phyloP scores from a whole-genome alignment of 2,888 invertebrate genomes.

The Idaea dimidiata region DNA sequence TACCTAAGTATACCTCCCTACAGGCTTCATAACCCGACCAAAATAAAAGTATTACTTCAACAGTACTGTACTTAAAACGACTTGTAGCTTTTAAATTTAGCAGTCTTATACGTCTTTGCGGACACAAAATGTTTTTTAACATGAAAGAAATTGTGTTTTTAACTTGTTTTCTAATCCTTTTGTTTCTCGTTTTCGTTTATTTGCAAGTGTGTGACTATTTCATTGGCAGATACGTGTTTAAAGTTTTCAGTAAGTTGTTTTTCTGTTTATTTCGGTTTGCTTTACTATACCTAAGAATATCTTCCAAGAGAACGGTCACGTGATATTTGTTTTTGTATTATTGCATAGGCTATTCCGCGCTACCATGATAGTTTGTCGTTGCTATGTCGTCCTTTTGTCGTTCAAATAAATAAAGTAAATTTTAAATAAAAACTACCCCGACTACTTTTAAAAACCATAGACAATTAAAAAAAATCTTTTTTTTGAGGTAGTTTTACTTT shows the following conservation, averaged over 20 bases:
- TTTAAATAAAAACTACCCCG: no score
- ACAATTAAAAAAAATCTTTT: no score
- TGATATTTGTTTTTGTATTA: neutral
- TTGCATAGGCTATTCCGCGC: neutral
- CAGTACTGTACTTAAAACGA: neutral
- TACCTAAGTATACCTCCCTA: neutral
- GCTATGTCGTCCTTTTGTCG: no score
- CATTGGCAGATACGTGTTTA: conserved; percentile 53
- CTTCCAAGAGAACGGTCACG: neutral
- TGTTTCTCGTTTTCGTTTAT: conserved; percentile 55
- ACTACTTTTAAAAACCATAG: no score
- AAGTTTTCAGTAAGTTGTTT: conserved; percentile 67
- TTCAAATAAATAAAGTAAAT: no score
- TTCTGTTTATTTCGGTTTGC: neutral
- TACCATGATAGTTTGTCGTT: no score
- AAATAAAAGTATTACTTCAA: neutral
- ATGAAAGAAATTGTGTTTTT: conserved; percentile 54
- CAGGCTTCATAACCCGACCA: neutral
- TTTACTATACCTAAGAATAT: neutral
- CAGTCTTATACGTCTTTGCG: conserved; percentile 2
- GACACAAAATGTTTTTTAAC: conserved; percentile 52
- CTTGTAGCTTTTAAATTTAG: conserved; percentile 26
- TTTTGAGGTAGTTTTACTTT: no score
- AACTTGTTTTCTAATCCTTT: conserved; percentile 41
- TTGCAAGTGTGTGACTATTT: conserved; percentile 62